phyloP scores from a whole-genome alignment of 2,797 vertebrate species.

The Channallabes apus region DNA sequence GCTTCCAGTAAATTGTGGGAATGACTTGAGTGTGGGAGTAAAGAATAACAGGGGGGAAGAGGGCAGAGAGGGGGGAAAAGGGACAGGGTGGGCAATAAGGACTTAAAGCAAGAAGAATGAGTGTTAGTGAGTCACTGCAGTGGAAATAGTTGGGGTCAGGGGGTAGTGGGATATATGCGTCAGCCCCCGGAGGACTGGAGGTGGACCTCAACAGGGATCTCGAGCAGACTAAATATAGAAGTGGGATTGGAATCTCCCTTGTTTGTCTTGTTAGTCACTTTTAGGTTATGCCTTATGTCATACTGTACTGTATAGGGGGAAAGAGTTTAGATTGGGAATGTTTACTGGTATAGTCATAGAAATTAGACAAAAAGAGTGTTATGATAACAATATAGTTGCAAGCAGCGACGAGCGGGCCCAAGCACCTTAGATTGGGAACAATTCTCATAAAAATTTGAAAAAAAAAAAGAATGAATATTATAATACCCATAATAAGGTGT shows the following conservation, averaged over 20 bases:
- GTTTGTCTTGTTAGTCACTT: conserved; percentile 32
- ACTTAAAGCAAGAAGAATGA: conserved; percentile 37
- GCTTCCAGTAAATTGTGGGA: conserved; percentile 57
- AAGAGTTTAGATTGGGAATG: background rate
- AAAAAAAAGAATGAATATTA: too few species aligned
- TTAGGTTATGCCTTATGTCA: conserved; percentile 18
- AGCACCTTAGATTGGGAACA: too few species aligned
- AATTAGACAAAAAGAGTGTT: background rate
- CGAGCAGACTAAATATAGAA: conserved; percentile 32
- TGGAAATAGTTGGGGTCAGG: conserved; percentile 44
- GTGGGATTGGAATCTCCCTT: conserved; percentile 32
- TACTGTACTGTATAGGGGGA: background rate
- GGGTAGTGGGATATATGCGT: conserved; percentile 42
- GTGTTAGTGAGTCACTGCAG: conserved; percentile 63
- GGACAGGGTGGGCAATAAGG: conserved; percentile 38
- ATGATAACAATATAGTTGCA: too few species aligned
- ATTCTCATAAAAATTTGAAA: too few species aligned
- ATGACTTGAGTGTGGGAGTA: conserved; percentile 53
- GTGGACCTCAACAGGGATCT: conserved; percentile 30
- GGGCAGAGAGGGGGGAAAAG: conserved; percentile 44
- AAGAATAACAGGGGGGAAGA: conserved; percentile 36
- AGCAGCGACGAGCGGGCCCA: too few species aligned
- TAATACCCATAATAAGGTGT: too few species aligned
- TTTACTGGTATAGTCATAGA: background rate
- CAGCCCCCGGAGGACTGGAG: conserved; percentile 34